Conservation (phyloP, 2,888 invertebrate genomes). For the Choreutis nemorana region DNA sequence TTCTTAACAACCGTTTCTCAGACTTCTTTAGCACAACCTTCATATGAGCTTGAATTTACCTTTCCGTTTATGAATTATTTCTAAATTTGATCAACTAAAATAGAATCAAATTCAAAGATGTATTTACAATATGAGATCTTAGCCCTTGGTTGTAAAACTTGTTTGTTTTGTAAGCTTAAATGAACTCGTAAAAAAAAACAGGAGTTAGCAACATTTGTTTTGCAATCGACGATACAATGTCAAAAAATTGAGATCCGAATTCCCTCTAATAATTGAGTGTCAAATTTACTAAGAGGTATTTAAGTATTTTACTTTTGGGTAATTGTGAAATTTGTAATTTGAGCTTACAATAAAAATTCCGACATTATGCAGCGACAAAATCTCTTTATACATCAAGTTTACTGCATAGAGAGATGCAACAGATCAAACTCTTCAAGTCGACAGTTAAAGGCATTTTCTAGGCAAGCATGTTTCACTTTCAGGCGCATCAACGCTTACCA, state of each 20-base stretch:
- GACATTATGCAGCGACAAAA: too few species aligned
- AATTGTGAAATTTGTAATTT: constrained; percentile 35
- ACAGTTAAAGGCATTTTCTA: too few species aligned
- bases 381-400: too few species aligned
- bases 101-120: constrained; percentile 10
- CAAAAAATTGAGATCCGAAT: constrained; percentile 43
- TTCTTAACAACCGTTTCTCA: constrained; percentile 29
- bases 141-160: constrained; percentile 12
- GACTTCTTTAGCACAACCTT: constrained; percentile 52
- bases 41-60: constrained; percentile 36
- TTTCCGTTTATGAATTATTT: too few species aligned
- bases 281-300: constrained; percentile 33
- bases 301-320: constrained; percentile 17
- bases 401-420: too few species aligned
- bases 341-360: constrained; percentile 1
- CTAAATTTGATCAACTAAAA: too few species aligned
- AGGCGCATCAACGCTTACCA: too few species aligned
- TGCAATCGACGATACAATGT: constrained; percentile 22
- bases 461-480: too few species aligned
- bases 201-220: constrained; percentile 50
- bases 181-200: constrained; percentile 10
- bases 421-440: too few species aligned
- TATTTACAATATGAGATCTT: constrained; percentile 30
- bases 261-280: constrained; percentile 34
- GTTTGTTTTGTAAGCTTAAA: constrained; percentile 4